Percentiles rank a stretch among this genome's conserved stretches.
These are phyloP conservation scores for Campylomormyrus numenius DNA, from an alignment of 2,113 vertebrate species.

Conservation along the genomic window DNA sequence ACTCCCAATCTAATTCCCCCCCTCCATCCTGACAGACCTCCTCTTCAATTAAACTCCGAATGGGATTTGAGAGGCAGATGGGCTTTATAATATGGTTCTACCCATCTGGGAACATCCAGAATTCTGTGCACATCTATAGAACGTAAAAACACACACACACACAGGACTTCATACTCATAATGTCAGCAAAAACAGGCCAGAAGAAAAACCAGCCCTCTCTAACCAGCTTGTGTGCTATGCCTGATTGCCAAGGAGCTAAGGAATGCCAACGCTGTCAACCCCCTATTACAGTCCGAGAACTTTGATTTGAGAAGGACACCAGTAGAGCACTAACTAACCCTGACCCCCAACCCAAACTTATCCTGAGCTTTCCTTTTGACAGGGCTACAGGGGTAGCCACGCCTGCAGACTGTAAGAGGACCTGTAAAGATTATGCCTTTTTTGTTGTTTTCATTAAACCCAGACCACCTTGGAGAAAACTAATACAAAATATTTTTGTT, in stretches of 20 bases:
- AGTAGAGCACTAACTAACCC: not conserved
- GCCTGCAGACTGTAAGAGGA: not conserved
- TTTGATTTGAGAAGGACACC: not conserved
- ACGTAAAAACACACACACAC: not conserved
- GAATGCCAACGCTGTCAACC: not conserved
- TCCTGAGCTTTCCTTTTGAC: not conserved
- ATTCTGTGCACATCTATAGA: not conserved
- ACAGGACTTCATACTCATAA: not conserved
- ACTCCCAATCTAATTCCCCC: not conserved
- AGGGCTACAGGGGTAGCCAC: not conserved
- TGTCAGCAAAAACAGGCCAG: not conserved
- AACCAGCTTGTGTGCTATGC: not conserved
- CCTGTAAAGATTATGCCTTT: not conserved
- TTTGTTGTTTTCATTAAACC: not conserved
- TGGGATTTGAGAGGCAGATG: not conserved
- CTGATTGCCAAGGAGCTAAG: not conserved
- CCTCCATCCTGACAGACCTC: not conserved
- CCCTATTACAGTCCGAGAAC: not conserved
- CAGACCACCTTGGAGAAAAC: not conserved
- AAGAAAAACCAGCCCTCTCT: not conserved
- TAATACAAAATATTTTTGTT: conserved; percentile 12
- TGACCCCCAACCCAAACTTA: not conserved
- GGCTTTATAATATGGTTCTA: not conserved
- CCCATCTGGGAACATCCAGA: not conserved
- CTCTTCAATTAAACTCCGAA: not conserved